These are phyloP conservation scores for Myotis findleyi DNA, from an alignment of 2,797 vertebrate species.

Conservation along the genomic window DNA sequence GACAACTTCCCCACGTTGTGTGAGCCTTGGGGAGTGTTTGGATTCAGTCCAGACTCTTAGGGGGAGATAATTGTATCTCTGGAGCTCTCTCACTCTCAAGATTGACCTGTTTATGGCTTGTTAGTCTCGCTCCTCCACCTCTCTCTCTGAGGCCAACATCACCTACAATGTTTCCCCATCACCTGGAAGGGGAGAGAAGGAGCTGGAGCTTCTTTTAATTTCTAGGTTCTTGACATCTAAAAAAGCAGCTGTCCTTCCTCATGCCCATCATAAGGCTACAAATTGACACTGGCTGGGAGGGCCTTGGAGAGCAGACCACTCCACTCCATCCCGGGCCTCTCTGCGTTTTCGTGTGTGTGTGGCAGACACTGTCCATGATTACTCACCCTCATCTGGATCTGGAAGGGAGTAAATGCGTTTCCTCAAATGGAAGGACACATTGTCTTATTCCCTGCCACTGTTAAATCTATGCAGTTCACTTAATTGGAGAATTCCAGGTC, in stretches of 20 bases:
- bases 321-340: neutral
- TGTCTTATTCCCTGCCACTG: constrained; percentile 38
- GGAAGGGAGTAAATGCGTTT: constrained; percentile 33
- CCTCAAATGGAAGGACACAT: neutral
- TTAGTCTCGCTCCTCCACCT: neutral
- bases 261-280: neutral
- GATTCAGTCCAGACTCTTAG: neutral
- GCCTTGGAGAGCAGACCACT: neutral
- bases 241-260: neutral
- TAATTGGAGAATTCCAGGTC: constrained; percentile 74
- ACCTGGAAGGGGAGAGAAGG: neutral
- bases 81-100: neutral
- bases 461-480: constrained; percentile 67
- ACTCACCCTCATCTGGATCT: neutral
- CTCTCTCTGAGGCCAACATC: neutral
- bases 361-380: constrained; percentile 16
- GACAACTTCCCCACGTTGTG: neutral
- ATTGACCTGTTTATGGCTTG: neutral
- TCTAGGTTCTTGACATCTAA: constrained; percentile 14
- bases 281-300: neutral
- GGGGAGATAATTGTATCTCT: neutral
- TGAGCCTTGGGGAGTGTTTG: neutral
- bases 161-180: neutral
- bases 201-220: neutral
- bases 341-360: neutral